Percentiles rank a stretch among this genome's conserved stretches.
Evolutionary conservation across 2,113 vertebrate species (phyloP).

Genomic region (Willisornis vidua): DNA sequence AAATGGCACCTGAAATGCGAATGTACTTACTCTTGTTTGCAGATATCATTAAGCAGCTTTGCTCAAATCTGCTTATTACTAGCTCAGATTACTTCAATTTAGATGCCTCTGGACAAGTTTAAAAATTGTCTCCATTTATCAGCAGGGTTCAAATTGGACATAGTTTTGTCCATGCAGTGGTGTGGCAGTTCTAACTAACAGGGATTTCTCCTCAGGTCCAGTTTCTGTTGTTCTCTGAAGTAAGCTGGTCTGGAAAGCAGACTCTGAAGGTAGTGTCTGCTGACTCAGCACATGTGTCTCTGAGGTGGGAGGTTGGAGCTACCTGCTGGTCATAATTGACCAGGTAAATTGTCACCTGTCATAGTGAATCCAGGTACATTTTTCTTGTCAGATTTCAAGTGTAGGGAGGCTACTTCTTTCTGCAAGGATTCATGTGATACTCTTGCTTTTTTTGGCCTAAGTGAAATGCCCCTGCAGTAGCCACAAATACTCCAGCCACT

Average conservation of each 20-base stretch:
- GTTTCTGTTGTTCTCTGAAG: not conserved
- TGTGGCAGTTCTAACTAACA: not conserved
- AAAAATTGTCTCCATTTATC: not conserved
- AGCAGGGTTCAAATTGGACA: not conserved
- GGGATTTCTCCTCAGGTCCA: not conserved
- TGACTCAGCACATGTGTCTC: not conserved
- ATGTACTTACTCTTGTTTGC: not conserved
- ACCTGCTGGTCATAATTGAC: not conserved
- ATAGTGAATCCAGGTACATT: not conserved
- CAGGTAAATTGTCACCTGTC: not conserved
- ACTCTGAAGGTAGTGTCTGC: not conserved
- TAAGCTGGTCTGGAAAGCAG: not conserved
- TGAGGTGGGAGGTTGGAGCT: not conserved
- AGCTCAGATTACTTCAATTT: not conserved
- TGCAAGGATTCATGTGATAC: not conserved
- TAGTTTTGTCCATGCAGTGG: not conserved
- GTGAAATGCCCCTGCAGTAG: too few relatives aligned
- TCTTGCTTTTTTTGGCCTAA: accelerated
- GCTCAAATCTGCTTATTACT: not conserved
- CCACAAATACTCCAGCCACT: accelerated
- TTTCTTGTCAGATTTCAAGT: not conserved
- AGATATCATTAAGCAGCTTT: not conserved
- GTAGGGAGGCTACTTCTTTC: not conserved
- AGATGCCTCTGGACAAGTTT: not conserved
- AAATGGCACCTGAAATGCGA: not conserved